These are phyloP conservation scores for Saturnia pavonia DNA, from an alignment of 2,888 invertebrate genomes.

Conservation along the genomic window DNA sequence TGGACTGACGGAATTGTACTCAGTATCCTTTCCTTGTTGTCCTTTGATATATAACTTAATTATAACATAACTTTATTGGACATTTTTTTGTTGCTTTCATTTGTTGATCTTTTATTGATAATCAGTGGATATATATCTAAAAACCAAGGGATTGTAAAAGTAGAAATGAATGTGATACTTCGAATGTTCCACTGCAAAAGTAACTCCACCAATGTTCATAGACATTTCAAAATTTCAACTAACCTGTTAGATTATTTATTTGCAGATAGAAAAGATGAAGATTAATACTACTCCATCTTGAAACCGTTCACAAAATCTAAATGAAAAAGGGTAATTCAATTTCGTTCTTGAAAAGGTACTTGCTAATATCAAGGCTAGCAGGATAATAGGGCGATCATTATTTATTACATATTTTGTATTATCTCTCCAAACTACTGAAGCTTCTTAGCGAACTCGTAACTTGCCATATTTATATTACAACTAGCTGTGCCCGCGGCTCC, in stretches of 20 bases:
- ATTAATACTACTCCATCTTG: background rate
- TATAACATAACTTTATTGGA: background rate
- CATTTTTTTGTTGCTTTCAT: background rate
- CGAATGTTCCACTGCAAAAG: background rate
- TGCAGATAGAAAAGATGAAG: background rate
- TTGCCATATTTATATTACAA: background rate
- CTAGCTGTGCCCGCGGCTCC: too few species aligned
- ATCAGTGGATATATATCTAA: background rate
- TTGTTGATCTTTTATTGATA: background rate
- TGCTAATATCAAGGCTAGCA: background rate
- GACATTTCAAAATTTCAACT: background rate
- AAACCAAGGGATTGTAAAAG: background rate
- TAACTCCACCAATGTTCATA: too few species aligned
- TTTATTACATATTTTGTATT: background rate
- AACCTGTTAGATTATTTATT: background rate
- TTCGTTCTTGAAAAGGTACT: background rate
- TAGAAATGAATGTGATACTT: background rate
- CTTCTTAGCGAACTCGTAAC: background rate
- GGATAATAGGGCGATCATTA: background rate
- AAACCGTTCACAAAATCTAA: background rate
- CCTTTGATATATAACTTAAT: background rate
- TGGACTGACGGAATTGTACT: constrained; percentile 23
- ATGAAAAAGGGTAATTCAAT: background rate
- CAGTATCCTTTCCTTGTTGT: constrained; percentile 10
- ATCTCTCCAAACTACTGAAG: background rate